Base-by-base conservation (phyloP, 2,888 invertebrate species). In the Drosophila glabriapex region DNA sequence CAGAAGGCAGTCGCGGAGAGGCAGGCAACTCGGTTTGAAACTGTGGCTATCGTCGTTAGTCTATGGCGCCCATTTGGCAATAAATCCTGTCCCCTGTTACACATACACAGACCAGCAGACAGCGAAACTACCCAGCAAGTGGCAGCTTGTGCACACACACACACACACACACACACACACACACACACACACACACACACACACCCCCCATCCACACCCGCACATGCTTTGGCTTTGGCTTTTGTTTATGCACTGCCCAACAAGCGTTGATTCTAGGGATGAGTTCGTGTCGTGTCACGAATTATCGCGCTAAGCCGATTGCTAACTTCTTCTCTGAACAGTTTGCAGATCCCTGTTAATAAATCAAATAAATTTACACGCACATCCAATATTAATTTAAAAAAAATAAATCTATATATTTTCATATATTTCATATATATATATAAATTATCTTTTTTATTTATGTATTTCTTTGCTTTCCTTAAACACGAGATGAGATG, bases 61-160 rank as follows among this genome's bases (percentile, higher is more conserved):
- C 84, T 83, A 82, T 86, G 85, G 89, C 87, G 89, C 87, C 85
- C 85, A 86, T 85, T 85, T 89, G 82, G 84, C 86, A 86, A 89
- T 89, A 89, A 85, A 85, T 85, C 89, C 80, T 86, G 74, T 65
- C 72, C 81, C 73, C 68, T 62, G 46, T 16, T 9, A 68, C 37
- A 37, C 12, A 19, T 35, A 55, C 33, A 58, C 29, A 37, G 41
- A 58, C 59, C 29, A 43, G 46, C 58, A 39, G 52, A 53, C 43
- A 22, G 55, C 52, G 28, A 63, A 58, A 68, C 54, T 41, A 54
- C 39, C 66, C 56, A 59, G 70, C 71, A 61, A 76, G 58, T 67
- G 77, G 37, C 73, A 67, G 56, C 60, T 59, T 68, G 69, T 52
- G 41, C 75, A 60, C 66, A 46, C 39, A 19, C 58, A 16, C 68